A percentile compares a stretch with the other conserved stretches of the same genome.
Conservation (phyloP, 2,113 vertebrate species). For the Ceyx cyanopectus region DNA sequence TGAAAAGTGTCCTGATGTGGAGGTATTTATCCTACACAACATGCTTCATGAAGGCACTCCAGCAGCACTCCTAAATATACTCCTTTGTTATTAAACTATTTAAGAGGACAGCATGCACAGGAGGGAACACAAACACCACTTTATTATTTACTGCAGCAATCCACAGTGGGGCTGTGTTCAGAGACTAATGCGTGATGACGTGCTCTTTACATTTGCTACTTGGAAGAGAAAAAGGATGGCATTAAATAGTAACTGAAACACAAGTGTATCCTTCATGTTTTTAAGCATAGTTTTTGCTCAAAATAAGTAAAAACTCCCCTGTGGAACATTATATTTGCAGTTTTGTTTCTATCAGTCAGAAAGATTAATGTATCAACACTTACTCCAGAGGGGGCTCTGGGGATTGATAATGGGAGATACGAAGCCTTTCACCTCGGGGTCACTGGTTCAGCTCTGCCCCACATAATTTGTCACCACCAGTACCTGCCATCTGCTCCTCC, state of each 20-base stretch:
- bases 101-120: constrained; percentile 39
- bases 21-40: constrained; percentile 75
- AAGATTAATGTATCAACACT: constrained; percentile 65
- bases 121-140: constrained; percentile 30
- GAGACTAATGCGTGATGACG: background rate
- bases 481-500: constrained; percentile 57
- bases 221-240: background rate
- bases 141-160: constrained; percentile 52
- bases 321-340: constrained; percentile 18
- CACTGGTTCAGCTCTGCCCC: constrained; percentile 61
- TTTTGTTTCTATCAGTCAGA: constrained; percentile 57
- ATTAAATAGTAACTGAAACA: background rate
- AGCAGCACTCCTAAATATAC: constrained; percentile 60
- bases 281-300: constrained; percentile 1
- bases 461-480: background rate
- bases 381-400: background rate
- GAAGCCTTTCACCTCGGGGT: constrained; percentile 52
- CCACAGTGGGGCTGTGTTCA: background rate
- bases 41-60: constrained; percentile 63
- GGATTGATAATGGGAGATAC: constrained; percentile 47
- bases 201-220: background rate
- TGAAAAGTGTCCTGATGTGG: constrained; percentile 78
- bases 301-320: background rate
- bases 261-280: background rate
- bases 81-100: constrained; percentile 68